Evolutionary conservation across 1,140 invertebrate genomes (phyloP).

Genomic region (Heterodera carotae): DNA sequence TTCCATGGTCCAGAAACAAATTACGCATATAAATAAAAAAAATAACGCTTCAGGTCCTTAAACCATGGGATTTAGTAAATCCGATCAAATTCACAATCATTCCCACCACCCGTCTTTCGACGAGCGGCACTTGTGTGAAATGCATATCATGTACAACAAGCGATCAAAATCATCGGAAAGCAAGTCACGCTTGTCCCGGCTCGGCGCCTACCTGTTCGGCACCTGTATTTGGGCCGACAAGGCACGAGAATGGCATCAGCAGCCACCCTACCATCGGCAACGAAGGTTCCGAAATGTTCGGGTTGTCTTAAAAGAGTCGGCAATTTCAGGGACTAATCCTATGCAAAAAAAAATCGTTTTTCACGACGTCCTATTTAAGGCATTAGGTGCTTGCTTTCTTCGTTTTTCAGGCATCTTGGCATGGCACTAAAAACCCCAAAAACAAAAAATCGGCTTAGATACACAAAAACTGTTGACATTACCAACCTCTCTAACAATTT

Average conservation of each 20-base stretch:
- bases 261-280: background rate
- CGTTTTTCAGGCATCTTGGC: too few species aligned
- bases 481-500: too few species aligned
- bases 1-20: too few species aligned
- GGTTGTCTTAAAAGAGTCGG: too few species aligned
- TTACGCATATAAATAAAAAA: background rate
- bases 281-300: background rate
- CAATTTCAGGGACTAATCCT: too few species aligned
- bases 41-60: background rate
- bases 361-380: too few species aligned
- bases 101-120: background rate
- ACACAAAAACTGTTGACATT: too few species aligned
- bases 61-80: background rate
- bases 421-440: too few species aligned
- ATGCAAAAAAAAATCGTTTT: too few species aligned
- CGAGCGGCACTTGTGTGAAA: background rate
- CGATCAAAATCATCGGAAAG: background rate
- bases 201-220: slow-evolving; percentile 13
- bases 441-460: too few species aligned
- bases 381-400: too few species aligned
- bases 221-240: slow-evolving; percentile 12
- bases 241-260: slow-evolving; percentile 4
- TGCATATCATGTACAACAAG: background rate
- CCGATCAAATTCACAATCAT: background rate
- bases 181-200: background rate